phyloP scores from a whole-genome alignment of 1,140 invertebrate species.

The Venturia canescens region DNA sequence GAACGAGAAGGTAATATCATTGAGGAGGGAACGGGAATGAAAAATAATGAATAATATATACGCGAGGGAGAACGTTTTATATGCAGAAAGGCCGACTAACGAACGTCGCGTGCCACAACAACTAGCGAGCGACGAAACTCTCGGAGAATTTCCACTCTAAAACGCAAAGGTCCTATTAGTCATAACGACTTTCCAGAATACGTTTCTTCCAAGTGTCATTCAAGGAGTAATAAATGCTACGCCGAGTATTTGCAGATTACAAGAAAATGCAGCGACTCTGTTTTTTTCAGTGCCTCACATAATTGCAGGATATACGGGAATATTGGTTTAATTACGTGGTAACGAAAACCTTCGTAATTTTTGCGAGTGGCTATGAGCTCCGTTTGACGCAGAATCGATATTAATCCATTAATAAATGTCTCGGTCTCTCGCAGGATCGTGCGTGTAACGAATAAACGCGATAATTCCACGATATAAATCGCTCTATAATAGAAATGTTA shows the following conservation, averaged over 20 bases:
- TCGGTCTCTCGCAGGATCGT: too few species aligned
- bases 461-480: not conserved
- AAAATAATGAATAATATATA: conserved; percentile 12
- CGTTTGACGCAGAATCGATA: too few species aligned
- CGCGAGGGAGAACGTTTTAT: conserved; percentile 18
- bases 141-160: not conserved
- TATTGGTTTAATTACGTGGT: too few species aligned
- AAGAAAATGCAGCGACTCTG: too few species aligned
- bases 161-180: conserved; percentile 1
- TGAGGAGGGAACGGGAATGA: not conserved
- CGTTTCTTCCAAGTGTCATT: not conserved
- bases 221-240: not conserved
- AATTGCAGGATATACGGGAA: too few species aligned
- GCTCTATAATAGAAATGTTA: not conserved
- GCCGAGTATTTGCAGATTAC: not conserved
- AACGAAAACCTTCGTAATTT: too few species aligned
- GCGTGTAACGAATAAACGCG: too few species aligned
- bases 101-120: conserved; percentile 62
- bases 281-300: too few species aligned
- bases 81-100: conserved; percentile 54
- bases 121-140: not conserved
- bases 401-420: too few species aligned
- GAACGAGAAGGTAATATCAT: not conserved
- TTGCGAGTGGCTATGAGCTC: too few species aligned
- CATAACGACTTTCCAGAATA: not conserved